Conservation (phyloP, 2,888 invertebrate species). For the Anagyrus pseudococci region DNA sequence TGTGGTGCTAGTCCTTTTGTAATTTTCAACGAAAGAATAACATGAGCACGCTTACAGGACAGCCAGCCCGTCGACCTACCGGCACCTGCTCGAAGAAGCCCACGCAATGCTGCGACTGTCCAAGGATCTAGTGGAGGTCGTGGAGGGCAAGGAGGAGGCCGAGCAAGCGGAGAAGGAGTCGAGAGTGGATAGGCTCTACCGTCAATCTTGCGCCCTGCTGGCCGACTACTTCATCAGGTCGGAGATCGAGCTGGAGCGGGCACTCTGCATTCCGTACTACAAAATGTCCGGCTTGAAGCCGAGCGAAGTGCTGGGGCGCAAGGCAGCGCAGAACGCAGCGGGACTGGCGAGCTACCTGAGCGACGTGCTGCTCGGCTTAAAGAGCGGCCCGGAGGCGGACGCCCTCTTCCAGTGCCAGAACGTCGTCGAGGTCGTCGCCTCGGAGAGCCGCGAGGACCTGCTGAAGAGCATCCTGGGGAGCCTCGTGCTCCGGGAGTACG, state of each 20-base stretch:
- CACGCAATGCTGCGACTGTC: slow-evolving; percentile 70
- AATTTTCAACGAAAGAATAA: not conserved
- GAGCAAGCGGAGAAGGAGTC: slow-evolving; percentile 38
- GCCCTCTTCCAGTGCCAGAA: slow-evolving; percentile 60
- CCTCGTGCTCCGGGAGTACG: slow-evolving; percentile 65
- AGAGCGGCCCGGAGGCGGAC: slow-evolving; percentile 62
- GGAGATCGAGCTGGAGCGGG: slow-evolving; percentile 58
- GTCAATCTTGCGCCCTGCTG: slow-evolving; percentile 66
- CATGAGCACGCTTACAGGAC: slow-evolving; percentile 45
- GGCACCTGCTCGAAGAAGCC: slow-evolving; percentile 76
- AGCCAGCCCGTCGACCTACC: slow-evolving; percentile 72
- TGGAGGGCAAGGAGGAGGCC: slow-evolving; percentile 2
- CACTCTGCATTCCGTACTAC: slow-evolving; percentile 65
- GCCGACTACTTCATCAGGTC: slow-evolving; percentile 67
- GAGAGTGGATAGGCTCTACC: slow-evolving; percentile 62
- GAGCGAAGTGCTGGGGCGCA: slow-evolving; percentile 62
- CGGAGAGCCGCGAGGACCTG: slow-evolving; percentile 58
- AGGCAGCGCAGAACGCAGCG: slow-evolving; percentile 51
- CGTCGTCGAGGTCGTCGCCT: slow-evolving; percentile 53
- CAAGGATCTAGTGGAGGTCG: slow-evolving; percentile 51
- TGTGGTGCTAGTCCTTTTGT: not conserved
- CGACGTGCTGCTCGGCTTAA: slow-evolving; percentile 59
- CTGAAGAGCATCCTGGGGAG: slow-evolving; percentile 65
- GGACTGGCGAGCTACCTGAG: slow-evolving; percentile 54
- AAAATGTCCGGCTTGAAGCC: slow-evolving; percentile 65